These are phyloP conservation scores for Lycocerus yunnanus DNA, from an alignment of 2,888 invertebrate species.

Conservation along the genomic window DNA sequence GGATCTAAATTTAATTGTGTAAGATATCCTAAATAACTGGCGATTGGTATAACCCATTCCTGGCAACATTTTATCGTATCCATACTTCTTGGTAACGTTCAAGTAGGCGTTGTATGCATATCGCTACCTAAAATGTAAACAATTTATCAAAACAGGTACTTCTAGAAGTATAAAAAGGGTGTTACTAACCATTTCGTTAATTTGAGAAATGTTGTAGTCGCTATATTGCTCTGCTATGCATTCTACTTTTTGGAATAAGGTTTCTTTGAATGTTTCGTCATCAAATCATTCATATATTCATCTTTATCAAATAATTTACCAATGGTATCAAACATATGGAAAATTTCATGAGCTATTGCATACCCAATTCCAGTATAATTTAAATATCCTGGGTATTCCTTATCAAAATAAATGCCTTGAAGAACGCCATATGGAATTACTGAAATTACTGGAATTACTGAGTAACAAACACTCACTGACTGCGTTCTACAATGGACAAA, in stretches of 20 bases:
- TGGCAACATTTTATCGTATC: slow-evolving; percentile 65
- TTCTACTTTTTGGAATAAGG: slow-evolving; percentile 74
- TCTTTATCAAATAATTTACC: slow-evolving; percentile 17
- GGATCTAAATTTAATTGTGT: slow-evolving; percentile 88
- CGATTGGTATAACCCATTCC: slow-evolving; percentile 70
- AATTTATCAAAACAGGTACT: too few species aligned
- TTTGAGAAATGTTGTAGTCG: slow-evolving; percentile 77
- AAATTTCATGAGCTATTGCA: slow-evolving; percentile 85
- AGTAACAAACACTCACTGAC: slow-evolving; percentile 55
- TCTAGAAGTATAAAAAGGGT: too few species aligned
- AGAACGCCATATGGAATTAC: slow-evolving; percentile 89
- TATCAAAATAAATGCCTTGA: slow-evolving; percentile 84
- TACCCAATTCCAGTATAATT: slow-evolving; percentile 85
- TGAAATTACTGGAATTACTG: slow-evolving; percentile 51
- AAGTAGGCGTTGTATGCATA: slow-evolving; percentile 86
- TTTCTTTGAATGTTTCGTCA: slow-evolving; percentile 86
- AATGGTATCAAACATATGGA: slow-evolving; percentile 73
- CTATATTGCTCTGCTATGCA: slow-evolving; percentile 90
- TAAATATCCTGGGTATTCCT: slow-evolving; percentile 81
- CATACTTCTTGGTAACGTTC: slow-evolving; percentile 69
- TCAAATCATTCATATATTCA: slow-evolving; percentile 18
- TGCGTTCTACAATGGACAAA: slow-evolving; percentile 59
- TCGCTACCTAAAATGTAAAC: slow-evolving; percentile 73
- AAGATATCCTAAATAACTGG: slow-evolving; percentile 82
- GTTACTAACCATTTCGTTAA: slow-evolving; percentile 62